Percentiles rank a stretch among this genome's conserved stretches.
phyloP scores from a whole-genome alignment of 1,140 invertebrate species.

The Sarcophaga peregrina region DNA sequence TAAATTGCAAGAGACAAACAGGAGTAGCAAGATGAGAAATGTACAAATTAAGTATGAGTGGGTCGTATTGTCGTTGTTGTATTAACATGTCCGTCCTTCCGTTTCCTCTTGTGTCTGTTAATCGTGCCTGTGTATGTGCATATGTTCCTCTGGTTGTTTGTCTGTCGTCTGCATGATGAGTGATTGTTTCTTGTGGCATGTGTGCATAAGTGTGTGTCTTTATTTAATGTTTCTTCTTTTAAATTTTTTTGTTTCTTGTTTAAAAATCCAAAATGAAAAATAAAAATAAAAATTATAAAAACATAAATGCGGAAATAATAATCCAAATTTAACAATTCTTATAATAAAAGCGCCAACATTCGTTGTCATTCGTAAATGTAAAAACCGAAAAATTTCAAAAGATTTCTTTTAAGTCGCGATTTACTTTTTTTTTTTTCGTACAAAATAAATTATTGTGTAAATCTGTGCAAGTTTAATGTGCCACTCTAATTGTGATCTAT shows the following conservation, averaged over 20 bases:
- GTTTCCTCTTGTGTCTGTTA: too few species aligned
- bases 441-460: constrained; percentile 19
- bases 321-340: constrained; percentile 34
- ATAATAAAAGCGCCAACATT: constrained; percentile 31
- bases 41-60: constrained; percentile 9
- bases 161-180: background rate
- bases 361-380: constrained; percentile 22
- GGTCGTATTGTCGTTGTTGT: background rate
- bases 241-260: background rate
- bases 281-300: too few species aligned
- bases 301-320: constrained; percentile 26
- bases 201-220: background rate
- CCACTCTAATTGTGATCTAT: background rate
- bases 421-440: background rate
- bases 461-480: background rate
- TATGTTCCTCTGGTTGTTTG: background rate
- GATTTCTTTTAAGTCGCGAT: too few species aligned
- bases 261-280: background rate
- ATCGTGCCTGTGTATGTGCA: too few species aligned
- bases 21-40: too few species aligned
- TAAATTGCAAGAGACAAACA: too few species aligned
- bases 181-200: background rate
- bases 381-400: background rate
- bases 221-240: background rate
- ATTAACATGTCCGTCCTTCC: too few species aligned